A percentile compares a stretch with the other conserved stretches of the same genome.
Conservation (phyloP, 2,797 vertebrate species). For the Margarornis squamiger region DNA sequence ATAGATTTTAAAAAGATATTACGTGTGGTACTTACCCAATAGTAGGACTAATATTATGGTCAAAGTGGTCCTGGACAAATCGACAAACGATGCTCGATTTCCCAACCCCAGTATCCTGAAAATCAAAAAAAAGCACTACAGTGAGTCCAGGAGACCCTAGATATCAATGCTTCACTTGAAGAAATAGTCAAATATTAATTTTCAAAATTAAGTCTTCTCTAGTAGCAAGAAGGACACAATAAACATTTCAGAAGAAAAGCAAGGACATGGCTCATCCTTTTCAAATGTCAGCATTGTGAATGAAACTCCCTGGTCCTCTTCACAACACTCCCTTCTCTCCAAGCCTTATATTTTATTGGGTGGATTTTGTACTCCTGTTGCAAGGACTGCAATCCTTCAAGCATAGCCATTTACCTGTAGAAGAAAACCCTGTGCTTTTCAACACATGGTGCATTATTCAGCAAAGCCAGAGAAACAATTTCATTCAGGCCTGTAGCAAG, state of each 20-base stretch:
- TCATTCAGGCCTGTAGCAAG: neutral
- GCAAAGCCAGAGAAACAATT: neutral
- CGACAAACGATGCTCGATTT: slow-evolving; percentile 98
- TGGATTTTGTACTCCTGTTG: neutral
- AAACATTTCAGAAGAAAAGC: neutral
- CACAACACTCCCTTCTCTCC: neutral
- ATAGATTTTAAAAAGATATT: neutral
- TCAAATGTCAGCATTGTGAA: neutral
- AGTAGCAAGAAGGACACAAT: neutral
- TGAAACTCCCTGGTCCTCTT: neutral
- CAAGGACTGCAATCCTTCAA: neutral
- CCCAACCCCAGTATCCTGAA: slow-evolving; percentile 95
- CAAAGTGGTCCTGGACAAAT: slow-evolving; percentile 97
- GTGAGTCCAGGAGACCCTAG: neutral
- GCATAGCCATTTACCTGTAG: neutral
- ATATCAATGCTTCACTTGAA: neutral
- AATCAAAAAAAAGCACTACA: slow-evolving; percentile 24
- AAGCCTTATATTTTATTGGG: neutral
- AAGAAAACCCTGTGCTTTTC: neutral
- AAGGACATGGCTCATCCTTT: neutral
- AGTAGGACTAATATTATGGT: slow-evolving; percentile 97
- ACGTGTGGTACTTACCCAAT: slow-evolving; percentile 86
- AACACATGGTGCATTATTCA: fast-evolving
- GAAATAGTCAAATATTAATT: neutral
- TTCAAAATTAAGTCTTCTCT: neutral